phyloP scores from a whole-genome alignment of 2,888 invertebrate genomes.

The Drosophila sordidapex region DNA sequence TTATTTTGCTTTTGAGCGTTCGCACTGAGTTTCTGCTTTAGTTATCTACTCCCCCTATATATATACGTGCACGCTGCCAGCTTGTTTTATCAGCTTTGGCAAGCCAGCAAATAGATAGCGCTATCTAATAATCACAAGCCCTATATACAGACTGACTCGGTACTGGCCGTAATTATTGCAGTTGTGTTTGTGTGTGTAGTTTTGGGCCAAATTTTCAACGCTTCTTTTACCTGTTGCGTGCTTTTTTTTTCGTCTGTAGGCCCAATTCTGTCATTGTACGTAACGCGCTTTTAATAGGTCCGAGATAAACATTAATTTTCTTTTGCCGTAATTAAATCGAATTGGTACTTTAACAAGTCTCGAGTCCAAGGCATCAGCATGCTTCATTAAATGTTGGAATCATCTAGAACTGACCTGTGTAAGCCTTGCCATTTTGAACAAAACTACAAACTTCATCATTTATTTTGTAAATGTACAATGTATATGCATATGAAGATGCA shows the following conservation, averaged over 20 bases:
- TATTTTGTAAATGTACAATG: background rate
- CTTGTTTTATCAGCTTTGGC: slow-evolving; percentile 76
- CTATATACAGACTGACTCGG: slow-evolving; percentile 13
- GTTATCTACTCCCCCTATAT: slow-evolving; percentile 31
- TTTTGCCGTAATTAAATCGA: slow-evolving; percentile 15
- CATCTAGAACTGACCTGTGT: slow-evolving; percentile 9
- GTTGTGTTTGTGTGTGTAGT: slow-evolving; percentile 51
- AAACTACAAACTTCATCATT: no score
- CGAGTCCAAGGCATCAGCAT: slow-evolving; percentile 19
- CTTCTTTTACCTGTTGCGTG: slow-evolving; percentile 67
- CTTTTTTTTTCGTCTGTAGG: slow-evolving; percentile 12
- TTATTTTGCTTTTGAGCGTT: slow-evolving; percentile 15
- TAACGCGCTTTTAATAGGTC: slow-evolving; percentile 71
- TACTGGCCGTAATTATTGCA: slow-evolving; percentile 15
- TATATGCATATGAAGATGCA: background rate
- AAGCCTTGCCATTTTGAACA: background rate
- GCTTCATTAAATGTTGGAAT: background rate
- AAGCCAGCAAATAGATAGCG: slow-evolving; percentile 66
- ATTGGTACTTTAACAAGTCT: slow-evolving; percentile 4
- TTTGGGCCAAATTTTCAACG: slow-evolving; percentile 58
- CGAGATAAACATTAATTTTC: slow-evolving; percentile 15
- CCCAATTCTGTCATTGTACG: slow-evolving; percentile 23
- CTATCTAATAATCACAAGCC: slow-evolving; percentile 55
- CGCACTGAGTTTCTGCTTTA: slow-evolving; percentile 20
- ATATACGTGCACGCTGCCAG: slow-evolving; percentile 7